Conservation (phyloP, 1,140 invertebrate genomes). For the Adelges cooleyi region DNA sequence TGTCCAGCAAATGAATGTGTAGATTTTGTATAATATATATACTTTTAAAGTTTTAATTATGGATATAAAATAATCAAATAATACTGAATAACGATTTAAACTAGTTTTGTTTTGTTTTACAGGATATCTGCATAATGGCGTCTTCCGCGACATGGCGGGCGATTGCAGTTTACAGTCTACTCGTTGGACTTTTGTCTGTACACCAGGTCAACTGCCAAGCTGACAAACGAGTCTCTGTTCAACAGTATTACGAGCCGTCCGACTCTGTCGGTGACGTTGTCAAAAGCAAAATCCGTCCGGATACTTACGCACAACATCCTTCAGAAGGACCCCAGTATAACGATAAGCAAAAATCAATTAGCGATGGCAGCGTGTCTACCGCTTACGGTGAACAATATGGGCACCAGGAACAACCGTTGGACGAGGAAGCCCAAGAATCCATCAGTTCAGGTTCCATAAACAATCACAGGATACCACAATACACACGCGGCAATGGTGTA, state of each 20-base stretch:
- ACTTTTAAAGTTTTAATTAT: no score
- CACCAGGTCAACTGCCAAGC: not conserved
- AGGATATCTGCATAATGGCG: conserved; percentile 13
- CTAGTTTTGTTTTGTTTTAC: not conserved
- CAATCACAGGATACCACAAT: conserved; percentile 27
- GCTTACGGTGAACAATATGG: conserved; percentile 5
- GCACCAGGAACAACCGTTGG: conserved; percentile 3
- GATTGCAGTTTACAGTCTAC: not conserved
- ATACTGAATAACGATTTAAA: no score
- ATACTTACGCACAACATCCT: not conserved
- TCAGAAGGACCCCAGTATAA: not conserved
- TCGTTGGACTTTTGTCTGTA: no score
- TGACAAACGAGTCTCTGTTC: conserved; percentile 1
- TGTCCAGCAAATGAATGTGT: no score
- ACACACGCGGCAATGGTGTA: not conserved
- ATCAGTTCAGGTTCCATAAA: conserved; percentile 28
- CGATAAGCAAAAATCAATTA: not conserved
- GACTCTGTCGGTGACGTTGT: not conserved
- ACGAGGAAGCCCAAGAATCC: conserved; percentile 26
- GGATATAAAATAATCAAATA: no score
- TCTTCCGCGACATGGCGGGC: not conserved
- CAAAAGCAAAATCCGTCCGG: conserved; percentile 13
- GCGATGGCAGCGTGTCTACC: not conserved
- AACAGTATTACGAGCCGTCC: not conserved
- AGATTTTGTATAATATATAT: no score